These are phyloP conservation scores for Aleiodes alternator DNA, from an alignment of 2,888 invertebrate species.

Conservation along the genomic window DNA sequence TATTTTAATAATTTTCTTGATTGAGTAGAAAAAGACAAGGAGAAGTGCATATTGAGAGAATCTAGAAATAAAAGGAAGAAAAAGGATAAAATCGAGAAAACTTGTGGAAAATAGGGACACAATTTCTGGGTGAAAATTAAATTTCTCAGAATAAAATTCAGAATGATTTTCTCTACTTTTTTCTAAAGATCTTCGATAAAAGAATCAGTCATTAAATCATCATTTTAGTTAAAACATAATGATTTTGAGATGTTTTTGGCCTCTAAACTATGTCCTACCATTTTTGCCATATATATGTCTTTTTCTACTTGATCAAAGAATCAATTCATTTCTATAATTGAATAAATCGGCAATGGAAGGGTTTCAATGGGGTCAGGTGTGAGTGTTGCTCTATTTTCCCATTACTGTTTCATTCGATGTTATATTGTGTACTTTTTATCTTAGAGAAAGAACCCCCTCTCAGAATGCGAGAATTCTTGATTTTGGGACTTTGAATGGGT, in stretches of 20 bases:
- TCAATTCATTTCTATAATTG: slow-evolving; percentile 28
- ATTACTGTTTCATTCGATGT: slow-evolving; percentile 60
- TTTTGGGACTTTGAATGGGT: too few relatives aligned
- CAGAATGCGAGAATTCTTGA: too few relatives aligned
- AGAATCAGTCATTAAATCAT: too few relatives aligned
- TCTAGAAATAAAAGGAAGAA: too few relatives aligned
- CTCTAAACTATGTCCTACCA: not conserved
- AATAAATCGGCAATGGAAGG: not conserved
- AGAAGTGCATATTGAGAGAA: too few relatives aligned
- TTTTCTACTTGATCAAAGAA: slow-evolving; percentile 15
- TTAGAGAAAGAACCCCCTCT: too few relatives aligned
- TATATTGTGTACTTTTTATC: slow-evolving; percentile 59
- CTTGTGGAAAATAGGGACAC: not conserved
- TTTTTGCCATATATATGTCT: slow-evolving; percentile 23
- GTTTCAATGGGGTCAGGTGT: slow-evolving; percentile 73
- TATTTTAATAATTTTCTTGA: not conserved
- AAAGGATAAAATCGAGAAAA: too few relatives aligned
- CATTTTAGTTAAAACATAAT: too few relatives aligned
- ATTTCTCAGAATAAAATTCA: too few relatives aligned
- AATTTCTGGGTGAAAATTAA: not conserved
- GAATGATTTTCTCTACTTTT: slow-evolving; percentile 2
- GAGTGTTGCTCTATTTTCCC: slow-evolving; percentile 72
- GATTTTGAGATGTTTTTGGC: too few relatives aligned
- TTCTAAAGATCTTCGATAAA: slow-evolving; percentile 16
- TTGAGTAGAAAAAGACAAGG: slow-evolving; percentile 18